A percentile compares a stretch with the other conserved stretches of the same genome.
Evolutionary conservation across 2,888 invertebrate species (phyloP).

Genomic region (Helobdella robusta): DNA sequence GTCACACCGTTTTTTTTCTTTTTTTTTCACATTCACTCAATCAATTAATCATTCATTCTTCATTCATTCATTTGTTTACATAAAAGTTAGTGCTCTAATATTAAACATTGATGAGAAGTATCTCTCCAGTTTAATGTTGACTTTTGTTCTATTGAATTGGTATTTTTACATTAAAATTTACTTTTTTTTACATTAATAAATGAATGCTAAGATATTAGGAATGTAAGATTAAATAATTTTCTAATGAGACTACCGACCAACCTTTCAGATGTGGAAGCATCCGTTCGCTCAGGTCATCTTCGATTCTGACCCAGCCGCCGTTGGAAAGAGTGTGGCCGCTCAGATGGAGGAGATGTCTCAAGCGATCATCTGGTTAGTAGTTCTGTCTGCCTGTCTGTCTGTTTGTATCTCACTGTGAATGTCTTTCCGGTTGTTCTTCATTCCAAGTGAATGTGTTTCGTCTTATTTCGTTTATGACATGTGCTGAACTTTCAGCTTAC

Average conservation of each 20-base stretch:
- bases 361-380: conserved; percentile 79
- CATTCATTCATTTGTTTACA: too few relatives aligned
- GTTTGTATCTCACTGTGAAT: too few relatives aligned
- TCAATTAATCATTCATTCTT: too few relatives aligned
- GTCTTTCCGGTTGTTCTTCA: too few relatives aligned
- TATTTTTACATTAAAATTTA: neutral
- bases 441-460: too few relatives aligned
- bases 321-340: conserved; percentile 72
- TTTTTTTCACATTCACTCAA: neutral
- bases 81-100: too few relatives aligned
- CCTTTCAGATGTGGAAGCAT: conserved; percentile 78
- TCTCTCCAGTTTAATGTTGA: too few relatives aligned
- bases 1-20: neutral
- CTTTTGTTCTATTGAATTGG: too few relatives aligned
- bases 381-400: too few relatives aligned
- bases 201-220: neutral
- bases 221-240: neutral
- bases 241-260: neutral
- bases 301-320: conserved; percentile 91
- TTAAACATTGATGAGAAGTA: too few relatives aligned
- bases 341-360: conserved; percentile 96
- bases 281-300: conserved; percentile 94
- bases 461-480: too few relatives aligned
- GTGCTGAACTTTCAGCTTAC: too few relatives aligned
- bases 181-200: neutral